Conservation (phyloP, 2,797 vertebrate genomes). For the Chloroceryle inda region DNA sequence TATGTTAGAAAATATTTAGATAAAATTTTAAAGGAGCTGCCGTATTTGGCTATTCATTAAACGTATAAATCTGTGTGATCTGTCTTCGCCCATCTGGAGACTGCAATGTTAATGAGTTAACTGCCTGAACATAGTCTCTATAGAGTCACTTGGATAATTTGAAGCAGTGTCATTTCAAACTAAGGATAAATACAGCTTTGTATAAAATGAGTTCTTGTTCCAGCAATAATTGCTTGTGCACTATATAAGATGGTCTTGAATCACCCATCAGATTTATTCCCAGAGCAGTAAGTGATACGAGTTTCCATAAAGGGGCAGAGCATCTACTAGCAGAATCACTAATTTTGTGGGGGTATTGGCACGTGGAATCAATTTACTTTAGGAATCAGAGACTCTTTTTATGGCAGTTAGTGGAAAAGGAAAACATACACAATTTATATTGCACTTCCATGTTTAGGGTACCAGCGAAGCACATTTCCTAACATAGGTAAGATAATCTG, state of each 20-base stretch:
- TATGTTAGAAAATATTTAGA: slow-evolving; percentile 56
- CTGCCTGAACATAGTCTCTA: slow-evolving; percentile 45
- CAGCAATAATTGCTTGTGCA: slow-evolving; percentile 31
- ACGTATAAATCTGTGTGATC: background rate
- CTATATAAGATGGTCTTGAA: slow-evolving; percentile 34
- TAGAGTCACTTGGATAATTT: slow-evolving; percentile 49
- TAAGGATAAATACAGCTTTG: slow-evolving; percentile 63
- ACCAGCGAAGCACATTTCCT: slow-evolving; percentile 1
- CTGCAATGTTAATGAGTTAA: slow-evolving; percentile 57
- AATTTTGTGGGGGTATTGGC: slow-evolving; percentile 3
- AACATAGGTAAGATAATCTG: background rate
- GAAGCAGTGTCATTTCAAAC: slow-evolving; percentile 25
- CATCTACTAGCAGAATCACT: background rate
- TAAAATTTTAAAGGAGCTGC: slow-evolving; percentile 25
- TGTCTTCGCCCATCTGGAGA: slow-evolving; percentile 39
- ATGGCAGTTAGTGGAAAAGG: slow-evolving; percentile 13
- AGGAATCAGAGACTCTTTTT: slow-evolving; percentile 32
- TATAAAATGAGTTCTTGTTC: slow-evolving; percentile 43
- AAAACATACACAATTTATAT: slow-evolving; percentile 20
- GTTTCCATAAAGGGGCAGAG: slow-evolving; percentile 36
- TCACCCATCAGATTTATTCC: slow-evolving; percentile 42
- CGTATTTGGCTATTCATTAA: slow-evolving; percentile 30
- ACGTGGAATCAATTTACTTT: slow-evolving; percentile 41
- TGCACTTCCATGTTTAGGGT: background rate
- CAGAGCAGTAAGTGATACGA: background rate